phyloP scores from a whole-genome alignment of 2,888 invertebrate species.

The Therioaphis trifolii region DNA sequence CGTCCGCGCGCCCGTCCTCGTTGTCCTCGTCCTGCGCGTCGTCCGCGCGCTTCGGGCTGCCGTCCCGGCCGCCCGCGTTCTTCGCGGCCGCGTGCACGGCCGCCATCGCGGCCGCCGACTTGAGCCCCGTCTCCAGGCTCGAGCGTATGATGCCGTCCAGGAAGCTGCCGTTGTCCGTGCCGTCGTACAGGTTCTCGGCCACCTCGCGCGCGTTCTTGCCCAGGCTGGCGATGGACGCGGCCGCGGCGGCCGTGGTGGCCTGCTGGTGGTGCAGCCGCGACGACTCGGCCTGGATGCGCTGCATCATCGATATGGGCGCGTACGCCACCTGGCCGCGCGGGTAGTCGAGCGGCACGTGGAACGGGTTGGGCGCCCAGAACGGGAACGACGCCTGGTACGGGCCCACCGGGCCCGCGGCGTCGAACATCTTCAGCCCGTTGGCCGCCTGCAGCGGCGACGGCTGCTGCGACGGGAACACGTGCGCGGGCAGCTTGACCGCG shows the following conservation, averaged over 20 bases:
- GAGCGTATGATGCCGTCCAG: conserved; percentile 86
- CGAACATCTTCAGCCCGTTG: conserved; percentile 69
- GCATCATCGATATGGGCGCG: conserved; percentile 64
- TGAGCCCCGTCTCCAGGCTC: conserved; percentile 78
- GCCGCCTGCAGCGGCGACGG: conserved; percentile 83
- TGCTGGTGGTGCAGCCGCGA: conserved; percentile 65
- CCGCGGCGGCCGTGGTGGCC: conserved; percentile 62
- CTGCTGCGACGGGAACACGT: conserved; percentile 48
- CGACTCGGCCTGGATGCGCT: conserved; percentile 38
- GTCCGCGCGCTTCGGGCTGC: not conserved
- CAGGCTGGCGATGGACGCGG: conserved; percentile 64
- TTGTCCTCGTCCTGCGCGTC: not conserved
- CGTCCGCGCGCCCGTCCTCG: not conserved
- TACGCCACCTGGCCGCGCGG: conserved; percentile 74
- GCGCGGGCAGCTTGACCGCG: conserved; percentile 75
- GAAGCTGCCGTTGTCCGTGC: conserved; percentile 79
- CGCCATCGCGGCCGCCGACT: conserved; percentile 23
- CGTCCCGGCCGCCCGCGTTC: not conserved
- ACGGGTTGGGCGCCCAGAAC: conserved; percentile 80
- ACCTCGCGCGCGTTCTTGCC: conserved; percentile 72
- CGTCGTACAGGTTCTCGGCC: conserved; percentile 77
- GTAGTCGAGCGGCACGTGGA: conserved; percentile 75
- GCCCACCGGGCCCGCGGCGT: conserved; percentile 70
- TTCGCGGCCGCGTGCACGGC: conserved; percentile 2
- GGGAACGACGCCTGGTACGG: conserved; percentile 74